These are phyloP conservation scores for Anhinga anhinga DNA, from an alignment of 2,113 vertebrate genomes.

Conservation along the genomic window DNA sequence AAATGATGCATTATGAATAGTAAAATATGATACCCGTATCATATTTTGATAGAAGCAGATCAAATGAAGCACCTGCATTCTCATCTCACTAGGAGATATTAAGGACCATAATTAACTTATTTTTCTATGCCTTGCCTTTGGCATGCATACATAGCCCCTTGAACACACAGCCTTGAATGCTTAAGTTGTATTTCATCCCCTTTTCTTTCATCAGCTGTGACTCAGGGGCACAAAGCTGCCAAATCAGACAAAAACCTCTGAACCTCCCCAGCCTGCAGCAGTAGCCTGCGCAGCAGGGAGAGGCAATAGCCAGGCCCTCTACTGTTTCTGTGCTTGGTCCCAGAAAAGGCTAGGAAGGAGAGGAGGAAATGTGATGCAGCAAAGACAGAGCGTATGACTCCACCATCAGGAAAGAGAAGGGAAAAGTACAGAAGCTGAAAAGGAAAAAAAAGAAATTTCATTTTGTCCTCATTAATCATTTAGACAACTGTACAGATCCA, in stretches of 20 bases:
- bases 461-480: constrained; percentile 12
- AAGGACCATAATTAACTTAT: not conserved
- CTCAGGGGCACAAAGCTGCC: not conserved
- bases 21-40: not conserved
- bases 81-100: not conserved
- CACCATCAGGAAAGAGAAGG: constrained; percentile 8
- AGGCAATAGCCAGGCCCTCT: not conserved
- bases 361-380: not conserved
- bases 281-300: not conserved
- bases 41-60: not conserved
- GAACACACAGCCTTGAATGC: not conserved
- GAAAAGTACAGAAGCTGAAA: not conserved
- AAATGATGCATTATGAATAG: not conserved
- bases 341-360: not conserved
- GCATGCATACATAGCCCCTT: not conserved
- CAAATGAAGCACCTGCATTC: not conserved
- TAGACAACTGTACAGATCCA: not conserved
- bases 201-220: not conserved
- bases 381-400: constrained; percentile 15
- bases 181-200: not conserved
- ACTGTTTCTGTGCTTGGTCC: accelerated
- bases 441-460: not conserved
- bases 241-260: not conserved
- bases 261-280: not conserved
- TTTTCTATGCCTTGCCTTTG: not conserved